phyloP scores from a whole-genome alignment of 2,888 invertebrate species.

The Mythimna pallens region DNA sequence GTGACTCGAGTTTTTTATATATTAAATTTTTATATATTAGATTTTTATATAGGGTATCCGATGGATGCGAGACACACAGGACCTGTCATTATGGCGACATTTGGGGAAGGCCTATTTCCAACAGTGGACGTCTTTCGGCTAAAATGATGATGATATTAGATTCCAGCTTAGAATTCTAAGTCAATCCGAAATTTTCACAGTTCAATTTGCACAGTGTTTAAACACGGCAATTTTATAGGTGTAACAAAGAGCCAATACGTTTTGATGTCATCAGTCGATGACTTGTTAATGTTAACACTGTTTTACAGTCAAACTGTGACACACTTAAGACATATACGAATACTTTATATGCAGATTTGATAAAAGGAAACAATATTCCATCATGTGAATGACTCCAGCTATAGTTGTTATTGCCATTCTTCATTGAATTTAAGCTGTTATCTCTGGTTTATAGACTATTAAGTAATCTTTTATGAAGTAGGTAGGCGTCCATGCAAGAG shows the following conservation, averaged over 20 bases:
- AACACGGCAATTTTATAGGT: no score
- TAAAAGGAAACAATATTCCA: slow-evolving; percentile 37
- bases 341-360: slow-evolving; percentile 41
- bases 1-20: no score
- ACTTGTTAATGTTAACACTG: slow-evolving; percentile 28
- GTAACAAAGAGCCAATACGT: not conserved
- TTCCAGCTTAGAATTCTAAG: no score
- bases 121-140: no score
- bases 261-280: slow-evolving; percentile 2
- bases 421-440: slow-evolving; percentile 55
- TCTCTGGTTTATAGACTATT: slow-evolving; percentile 57
- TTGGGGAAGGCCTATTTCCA: no score
- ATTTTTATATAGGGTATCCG: no score
- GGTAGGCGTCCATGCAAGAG: slow-evolving; percentile 64
- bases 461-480: slow-evolving; percentile 61
- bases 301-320: slow-evolving; percentile 40
- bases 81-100: no score
- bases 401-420: slow-evolving; percentile 22
- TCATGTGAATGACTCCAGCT: slow-evolving; percentile 15
- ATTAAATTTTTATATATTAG: no score
- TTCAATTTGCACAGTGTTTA: no score
- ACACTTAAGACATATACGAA: slow-evolving; percentile 26
- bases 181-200: no score
- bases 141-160: no score
- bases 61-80: no score